Percentiles rank a stretch among this genome's conserved stretches.
These are phyloP conservation scores for Ostrea denselamellosa DNA, from an alignment of 1,140 invertebrate genomes.

Conservation along the genomic window DNA sequence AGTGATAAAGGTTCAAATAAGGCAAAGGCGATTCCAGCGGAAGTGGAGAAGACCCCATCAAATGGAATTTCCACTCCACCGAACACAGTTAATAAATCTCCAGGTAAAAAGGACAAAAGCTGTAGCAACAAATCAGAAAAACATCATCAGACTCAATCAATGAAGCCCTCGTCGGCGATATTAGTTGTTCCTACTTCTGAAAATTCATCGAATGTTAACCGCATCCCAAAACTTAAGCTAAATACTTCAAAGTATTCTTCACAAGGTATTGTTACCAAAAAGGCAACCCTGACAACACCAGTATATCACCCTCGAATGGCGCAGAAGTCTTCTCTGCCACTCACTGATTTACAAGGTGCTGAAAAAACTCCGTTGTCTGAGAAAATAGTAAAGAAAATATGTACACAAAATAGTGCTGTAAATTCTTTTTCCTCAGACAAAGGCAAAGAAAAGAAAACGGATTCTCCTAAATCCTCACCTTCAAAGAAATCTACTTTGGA, in stretches of 20 bases:
- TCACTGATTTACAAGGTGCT: background rate
- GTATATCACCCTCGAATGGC: background rate
- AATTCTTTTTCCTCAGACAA: background rate
- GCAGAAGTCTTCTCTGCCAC: background rate
- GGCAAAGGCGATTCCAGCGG: background rate
- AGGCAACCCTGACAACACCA: background rate
- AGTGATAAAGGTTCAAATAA: background rate
- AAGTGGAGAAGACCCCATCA: background rate
- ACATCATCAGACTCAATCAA: background rate
- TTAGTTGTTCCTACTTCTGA: background rate
- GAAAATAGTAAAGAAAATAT: background rate
- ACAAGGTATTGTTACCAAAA: conserved; percentile 16
- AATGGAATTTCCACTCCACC: background rate
- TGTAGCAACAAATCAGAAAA: background rate
- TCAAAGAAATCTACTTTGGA: background rate
- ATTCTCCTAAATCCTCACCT: background rate
- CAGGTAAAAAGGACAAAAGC: background rate
- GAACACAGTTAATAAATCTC: background rate
- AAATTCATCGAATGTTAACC: background rate
- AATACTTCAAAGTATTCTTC: conserved; percentile 6
- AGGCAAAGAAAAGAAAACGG: background rate
- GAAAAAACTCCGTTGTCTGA: background rate
- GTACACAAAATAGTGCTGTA: background rate
- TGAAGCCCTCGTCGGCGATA: background rate
- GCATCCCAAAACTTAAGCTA: background rate